These are phyloP conservation scores for Bovichtus variegatus DNA, from an alignment of 2,797 vertebrate species.

Conservation along the genomic window DNA sequence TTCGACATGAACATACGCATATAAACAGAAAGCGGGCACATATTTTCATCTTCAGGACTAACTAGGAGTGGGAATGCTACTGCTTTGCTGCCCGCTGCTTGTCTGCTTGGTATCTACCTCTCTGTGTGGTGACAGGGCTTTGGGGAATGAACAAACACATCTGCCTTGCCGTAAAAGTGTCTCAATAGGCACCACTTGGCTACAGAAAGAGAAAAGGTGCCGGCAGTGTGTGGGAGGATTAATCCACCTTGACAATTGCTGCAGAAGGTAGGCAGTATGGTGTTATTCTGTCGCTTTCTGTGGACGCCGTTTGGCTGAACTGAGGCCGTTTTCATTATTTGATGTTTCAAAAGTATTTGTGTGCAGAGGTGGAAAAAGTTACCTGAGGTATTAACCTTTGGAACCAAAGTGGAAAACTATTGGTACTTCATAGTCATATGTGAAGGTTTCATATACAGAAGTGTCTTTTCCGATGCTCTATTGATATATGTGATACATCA, in stretches of 20 bases:
- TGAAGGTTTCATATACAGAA: background rate
- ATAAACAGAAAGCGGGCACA: background rate
- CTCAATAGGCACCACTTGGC: slow-evolving; percentile 51
- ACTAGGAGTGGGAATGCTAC: background rate
- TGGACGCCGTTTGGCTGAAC: slow-evolving; percentile 25
- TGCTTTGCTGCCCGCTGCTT: slow-evolving; percentile 19
- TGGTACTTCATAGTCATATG: background rate
- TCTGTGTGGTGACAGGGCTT: slow-evolving; percentile 49
- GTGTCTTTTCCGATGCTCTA: background rate
- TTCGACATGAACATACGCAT: background rate
- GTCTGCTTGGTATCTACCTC: slow-evolving; percentile 31
- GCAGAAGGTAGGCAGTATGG: slow-evolving; percentile 18
- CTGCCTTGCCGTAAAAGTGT: slow-evolving; percentile 36
- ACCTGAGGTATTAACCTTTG: background rate
- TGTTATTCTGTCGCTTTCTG: slow-evolving; percentile 29
- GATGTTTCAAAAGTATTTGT: slow-evolving; percentile 3
- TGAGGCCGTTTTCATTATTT: slow-evolving; percentile 2
- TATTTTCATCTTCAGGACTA: background rate
- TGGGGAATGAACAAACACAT: slow-evolving; percentile 60
- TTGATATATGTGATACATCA: background rate
- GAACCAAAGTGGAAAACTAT: background rate
- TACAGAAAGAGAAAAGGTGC: slow-evolving; percentile 54
- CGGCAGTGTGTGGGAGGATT: slow-evolving; percentile 51
- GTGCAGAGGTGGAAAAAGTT: background rate
- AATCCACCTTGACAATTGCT: slow-evolving; percentile 56